phyloP scores from a whole-genome alignment of 2,888 invertebrate species.

The Nomada goodeniana region DNA sequence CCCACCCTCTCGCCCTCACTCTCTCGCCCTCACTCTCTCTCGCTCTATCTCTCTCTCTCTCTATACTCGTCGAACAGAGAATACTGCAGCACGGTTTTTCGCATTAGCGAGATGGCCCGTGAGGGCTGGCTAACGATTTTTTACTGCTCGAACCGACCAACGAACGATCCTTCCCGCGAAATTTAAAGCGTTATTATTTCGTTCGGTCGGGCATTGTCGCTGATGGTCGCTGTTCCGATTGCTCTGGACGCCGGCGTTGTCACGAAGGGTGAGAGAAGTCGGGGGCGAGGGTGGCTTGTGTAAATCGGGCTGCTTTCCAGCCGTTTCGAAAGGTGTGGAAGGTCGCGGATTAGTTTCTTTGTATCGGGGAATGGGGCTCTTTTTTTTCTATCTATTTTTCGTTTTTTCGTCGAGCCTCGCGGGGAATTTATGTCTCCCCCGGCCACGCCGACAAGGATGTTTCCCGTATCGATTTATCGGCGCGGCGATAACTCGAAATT shows the following conservation, averaged over 20 bases:
- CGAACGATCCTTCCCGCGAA: slow-evolving; percentile 66
- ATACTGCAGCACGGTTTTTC: slow-evolving; percentile 75
- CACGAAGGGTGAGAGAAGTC: background rate
- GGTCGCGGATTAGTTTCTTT: slow-evolving; percentile 48
- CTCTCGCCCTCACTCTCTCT: background rate
- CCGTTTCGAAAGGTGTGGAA: slow-evolving; percentile 40
- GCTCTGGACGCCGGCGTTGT: slow-evolving; percentile 26
- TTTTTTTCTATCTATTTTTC: background rate
- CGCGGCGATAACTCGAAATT: slow-evolving; percentile 16
- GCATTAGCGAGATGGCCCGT: slow-evolving; percentile 77
- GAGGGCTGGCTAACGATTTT: slow-evolving; percentile 69
- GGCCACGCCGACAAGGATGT: slow-evolving; percentile 7
- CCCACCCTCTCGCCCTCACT: background rate
- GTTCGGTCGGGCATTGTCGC: slow-evolving; percentile 49
- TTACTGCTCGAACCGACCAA: slow-evolving; percentile 62
- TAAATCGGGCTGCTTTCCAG: slow-evolving; percentile 36
- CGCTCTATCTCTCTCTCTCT: background rate
- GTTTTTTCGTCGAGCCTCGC: slow-evolving; percentile 13
- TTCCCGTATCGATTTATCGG: slow-evolving; percentile 20
- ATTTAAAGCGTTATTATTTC: slow-evolving; percentile 65
- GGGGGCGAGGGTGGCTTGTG: slow-evolving; percentile 13
- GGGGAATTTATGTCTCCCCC: slow-evolving; percentile 33
- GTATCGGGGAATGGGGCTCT: slow-evolving; percentile 21
- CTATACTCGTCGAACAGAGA: slow-evolving; percentile 44
- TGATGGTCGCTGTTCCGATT: slow-evolving; percentile 45